A percentile compares a stretch with the other conserved stretches of the same genome.
phyloP scores from a whole-genome alignment of 2,113 vertebrate species.

The Cryptotis parvus region DNA sequence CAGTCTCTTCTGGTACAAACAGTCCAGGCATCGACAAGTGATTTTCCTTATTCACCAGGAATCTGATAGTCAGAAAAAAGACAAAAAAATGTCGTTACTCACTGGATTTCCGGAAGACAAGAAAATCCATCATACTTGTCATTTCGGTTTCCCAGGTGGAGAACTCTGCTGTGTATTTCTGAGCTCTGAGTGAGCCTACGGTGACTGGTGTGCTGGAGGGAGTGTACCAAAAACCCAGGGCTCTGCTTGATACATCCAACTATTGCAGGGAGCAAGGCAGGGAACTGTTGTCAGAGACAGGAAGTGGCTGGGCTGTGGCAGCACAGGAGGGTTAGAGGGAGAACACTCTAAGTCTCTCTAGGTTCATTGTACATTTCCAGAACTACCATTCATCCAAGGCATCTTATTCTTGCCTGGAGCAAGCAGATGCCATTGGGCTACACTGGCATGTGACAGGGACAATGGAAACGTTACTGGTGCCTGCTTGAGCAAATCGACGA shows the following conservation, averaged over 20 bases:
- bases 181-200: neutral
- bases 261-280: neutral
- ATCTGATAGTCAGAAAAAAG: neutral
- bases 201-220: fast-evolving
- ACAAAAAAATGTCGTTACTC: neutral
- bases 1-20: conserved; percentile 43
- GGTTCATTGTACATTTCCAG: too few relatives aligned
- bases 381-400: too few relatives aligned
- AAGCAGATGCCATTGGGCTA: too few relatives aligned
- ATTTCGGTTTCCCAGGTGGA: neutral
- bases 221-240: neutral
- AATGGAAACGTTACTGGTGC: too few relatives aligned
- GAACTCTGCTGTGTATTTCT: conserved; percentile 53
- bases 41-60: neutral
- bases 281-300: neutral
- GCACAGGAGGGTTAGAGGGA: neutral
- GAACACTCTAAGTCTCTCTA: too few relatives aligned
- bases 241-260: neutral
- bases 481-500: too few relatives aligned
- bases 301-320: neutral
- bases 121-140: neutral
- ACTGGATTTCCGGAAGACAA: neutral
- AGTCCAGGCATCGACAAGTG: neutral
- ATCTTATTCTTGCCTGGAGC: too few relatives aligned
- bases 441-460: too few relatives aligned